phyloP scores from a whole-genome alignment of 2,113 vertebrate species.

The Diadophis punctatus region DNA sequence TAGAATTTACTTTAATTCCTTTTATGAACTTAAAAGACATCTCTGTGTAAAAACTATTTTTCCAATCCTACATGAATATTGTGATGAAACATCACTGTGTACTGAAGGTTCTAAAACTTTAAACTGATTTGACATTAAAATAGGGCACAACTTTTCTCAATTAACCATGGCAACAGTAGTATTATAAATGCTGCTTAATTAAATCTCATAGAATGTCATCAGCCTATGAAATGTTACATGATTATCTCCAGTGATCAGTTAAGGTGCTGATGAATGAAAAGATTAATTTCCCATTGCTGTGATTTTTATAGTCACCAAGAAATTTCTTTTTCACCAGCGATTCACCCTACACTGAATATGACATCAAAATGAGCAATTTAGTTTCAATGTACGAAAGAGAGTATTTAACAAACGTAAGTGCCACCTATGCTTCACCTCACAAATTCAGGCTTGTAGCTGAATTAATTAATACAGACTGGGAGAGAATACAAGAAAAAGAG shows the following conservation, averaged over 20 bases:
- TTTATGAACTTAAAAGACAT: neutral
- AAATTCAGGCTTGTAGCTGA: neutral
- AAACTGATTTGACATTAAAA: conserved; percentile 8
- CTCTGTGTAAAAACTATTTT: neutral
- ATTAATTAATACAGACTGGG: neutral
- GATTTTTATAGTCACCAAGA: neutral
- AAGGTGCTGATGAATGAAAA: conserved; percentile 1
- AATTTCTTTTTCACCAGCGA: neutral
- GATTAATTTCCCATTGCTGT: conserved; percentile 19
- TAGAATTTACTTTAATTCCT: neutral
- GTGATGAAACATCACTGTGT: neutral
- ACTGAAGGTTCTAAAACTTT: neutral
- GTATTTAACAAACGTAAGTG: neutral
- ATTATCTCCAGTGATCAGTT: conserved; percentile 24
- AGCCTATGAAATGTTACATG: conserved; percentile 12
- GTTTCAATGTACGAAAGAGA: neutral
- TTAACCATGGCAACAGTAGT: conserved; percentile 32
- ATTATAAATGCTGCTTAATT: conserved; percentile 25
- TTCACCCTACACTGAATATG: neutral
- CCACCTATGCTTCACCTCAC: neutral
- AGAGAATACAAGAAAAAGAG: neutral
- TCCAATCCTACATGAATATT: neutral
- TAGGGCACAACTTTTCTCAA: conserved; percentile 14
- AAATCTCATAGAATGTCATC: neutral
- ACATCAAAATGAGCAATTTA: neutral